Evolutionary conservation across 2,888 invertebrate species (phyloP).

Genomic region (Rhingia campestris): DNA sequence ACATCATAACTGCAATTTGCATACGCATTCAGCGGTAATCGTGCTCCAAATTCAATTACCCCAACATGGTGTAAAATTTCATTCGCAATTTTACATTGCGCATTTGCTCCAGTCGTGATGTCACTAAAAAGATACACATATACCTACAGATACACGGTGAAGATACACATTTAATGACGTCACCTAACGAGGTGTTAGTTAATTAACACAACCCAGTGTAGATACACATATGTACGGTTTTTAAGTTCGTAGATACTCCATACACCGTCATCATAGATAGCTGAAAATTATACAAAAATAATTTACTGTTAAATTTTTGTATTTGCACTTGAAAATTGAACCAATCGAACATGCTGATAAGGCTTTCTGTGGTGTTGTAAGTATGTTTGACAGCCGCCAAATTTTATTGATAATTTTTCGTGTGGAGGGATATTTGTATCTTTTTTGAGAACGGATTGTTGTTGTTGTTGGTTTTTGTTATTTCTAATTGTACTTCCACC

Average conservation of each 20-base stretch:
- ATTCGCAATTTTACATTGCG: conserved; percentile 8
- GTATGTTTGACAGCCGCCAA: conserved; percentile 42
- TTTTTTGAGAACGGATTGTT: conserved; percentile 21
- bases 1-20: conserved; percentile 51
- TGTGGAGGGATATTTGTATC: conserved; percentile 28
- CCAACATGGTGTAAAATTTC: conserved; percentile 45
- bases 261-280: conserved; percentile 1
- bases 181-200: conserved; percentile 15
- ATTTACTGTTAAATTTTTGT: background rate
- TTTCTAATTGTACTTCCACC: conserved; percentile 12
- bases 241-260: too few species aligned
- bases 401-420: conserved; percentile 39
- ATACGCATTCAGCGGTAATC: conserved; percentile 37
- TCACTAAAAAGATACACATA: conserved; percentile 21
- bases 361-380: conserved; percentile 10
- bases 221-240: background rate
- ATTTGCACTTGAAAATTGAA: conserved; percentile 11
- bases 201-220: conserved; percentile 5
- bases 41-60: conserved; percentile 48
- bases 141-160: conserved; percentile 4
- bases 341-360: conserved; percentile 58
- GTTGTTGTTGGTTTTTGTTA: conserved; percentile 27
- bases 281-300: background rate
- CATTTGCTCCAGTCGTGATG: conserved; percentile 30
- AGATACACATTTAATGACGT: conserved; percentile 51